phyloP scores from a whole-genome alignment of 2,113 vertebrate species.

The Zosterops borbonicus region DNA sequence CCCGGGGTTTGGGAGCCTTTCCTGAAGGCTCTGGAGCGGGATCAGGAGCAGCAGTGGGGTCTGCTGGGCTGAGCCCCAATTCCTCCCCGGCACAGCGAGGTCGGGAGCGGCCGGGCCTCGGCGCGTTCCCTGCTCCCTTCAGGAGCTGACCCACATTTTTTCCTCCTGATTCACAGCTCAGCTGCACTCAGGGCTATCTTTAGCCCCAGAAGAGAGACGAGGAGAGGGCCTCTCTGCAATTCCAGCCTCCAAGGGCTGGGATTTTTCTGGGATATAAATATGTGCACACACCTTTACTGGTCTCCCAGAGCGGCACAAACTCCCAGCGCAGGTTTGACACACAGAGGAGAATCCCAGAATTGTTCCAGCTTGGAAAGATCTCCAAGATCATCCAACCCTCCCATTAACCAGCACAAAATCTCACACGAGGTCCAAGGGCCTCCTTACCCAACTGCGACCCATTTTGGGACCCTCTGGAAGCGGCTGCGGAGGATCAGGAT shows the following conservation, averaged over 20 bases:
- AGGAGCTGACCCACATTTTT: constrained; percentile 67
- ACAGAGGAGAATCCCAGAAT: neutral
- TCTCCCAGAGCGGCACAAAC: neutral
- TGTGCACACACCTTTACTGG: neutral
- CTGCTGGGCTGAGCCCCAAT: neutral
- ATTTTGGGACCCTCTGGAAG: neutral
- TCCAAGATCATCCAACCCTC: neutral
- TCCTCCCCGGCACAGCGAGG: neutral
- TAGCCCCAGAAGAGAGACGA: constrained; percentile 21
- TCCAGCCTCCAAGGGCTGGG: neutral
- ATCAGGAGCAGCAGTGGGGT: neutral
- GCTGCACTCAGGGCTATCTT: constrained; percentile 49
- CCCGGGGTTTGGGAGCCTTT: neutral
- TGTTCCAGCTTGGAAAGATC: neutral
- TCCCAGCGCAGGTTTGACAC: neutral
- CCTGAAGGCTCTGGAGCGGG: neutral
- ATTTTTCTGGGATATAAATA: neutral
- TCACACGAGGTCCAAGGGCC: accelerated
- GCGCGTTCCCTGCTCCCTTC: neutral
- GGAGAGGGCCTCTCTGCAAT: constrained; percentile 24
- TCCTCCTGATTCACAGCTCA: constrained; percentile 66
- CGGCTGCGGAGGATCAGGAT: accelerated
- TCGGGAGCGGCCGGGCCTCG: constrained; percentile 8
- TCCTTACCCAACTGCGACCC: neutral
- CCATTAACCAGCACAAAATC: neutral